Evolutionary conservation across 1,140 invertebrate species (phyloP).

Genomic region (Ceratoteleas bidentatus): DNA sequence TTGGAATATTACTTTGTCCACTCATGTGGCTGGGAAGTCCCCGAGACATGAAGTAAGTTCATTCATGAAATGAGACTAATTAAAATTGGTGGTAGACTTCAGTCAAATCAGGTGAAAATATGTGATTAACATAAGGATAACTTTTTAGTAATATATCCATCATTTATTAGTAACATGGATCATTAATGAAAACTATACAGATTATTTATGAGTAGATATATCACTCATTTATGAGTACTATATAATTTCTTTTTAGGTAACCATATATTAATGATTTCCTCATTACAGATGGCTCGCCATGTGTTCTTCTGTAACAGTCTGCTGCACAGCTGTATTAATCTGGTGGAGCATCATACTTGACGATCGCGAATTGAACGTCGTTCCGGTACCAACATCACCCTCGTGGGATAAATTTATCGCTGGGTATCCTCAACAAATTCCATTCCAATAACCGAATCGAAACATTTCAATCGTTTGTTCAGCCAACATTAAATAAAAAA

Average conservation of each 20-base stretch:
- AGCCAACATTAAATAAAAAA: too few relatives aligned
- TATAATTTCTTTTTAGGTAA: too few relatives aligned
- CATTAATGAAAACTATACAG: too few relatives aligned
- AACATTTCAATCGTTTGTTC: too few relatives aligned
- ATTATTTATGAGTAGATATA: too few relatives aligned
- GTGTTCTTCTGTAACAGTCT: constrained; percentile 68
- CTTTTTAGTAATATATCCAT: too few relatives aligned
- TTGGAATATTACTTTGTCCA: constrained; percentile 87
- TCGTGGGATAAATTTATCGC: constrained; percentile 78
- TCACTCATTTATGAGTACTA: too few relatives aligned
- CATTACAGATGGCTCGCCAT: constrained; percentile 71
- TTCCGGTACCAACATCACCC: constrained; percentile 72
- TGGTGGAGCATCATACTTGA: constrained; percentile 78
- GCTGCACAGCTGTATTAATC: constrained; percentile 70
- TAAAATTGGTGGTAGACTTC: not conserved
- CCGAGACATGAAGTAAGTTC: constrained; percentile 89
- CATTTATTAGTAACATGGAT: too few relatives aligned
- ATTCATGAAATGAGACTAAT: not conserved
- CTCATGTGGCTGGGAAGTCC: constrained; percentile 92
- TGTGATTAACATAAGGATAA: too few relatives aligned
- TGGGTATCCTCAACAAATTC: constrained; percentile 52
- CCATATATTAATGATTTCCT: too few relatives aligned
- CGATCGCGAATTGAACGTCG: constrained; percentile 62
- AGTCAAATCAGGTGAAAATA: too few relatives aligned
- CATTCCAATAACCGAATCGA: too few relatives aligned